Evolutionary conservation across 2,888 invertebrate species (phyloP), one percentile per base, ranked within the genome.

Genomic region (Drosophila siamana): DNA sequence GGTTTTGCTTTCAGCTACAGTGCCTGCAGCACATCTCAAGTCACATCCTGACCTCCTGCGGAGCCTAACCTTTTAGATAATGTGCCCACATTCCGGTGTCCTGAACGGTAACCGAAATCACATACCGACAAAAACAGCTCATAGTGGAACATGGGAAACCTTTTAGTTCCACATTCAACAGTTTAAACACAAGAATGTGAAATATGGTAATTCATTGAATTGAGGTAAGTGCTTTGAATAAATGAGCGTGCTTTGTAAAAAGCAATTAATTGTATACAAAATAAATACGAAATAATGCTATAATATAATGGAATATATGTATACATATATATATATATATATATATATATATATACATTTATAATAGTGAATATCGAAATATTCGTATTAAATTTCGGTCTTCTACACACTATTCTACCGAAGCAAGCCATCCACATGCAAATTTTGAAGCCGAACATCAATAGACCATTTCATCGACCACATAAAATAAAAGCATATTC

Each of bases 71-170:
- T 11, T 36, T 36, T 48, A 33, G 30, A 30, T 59, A 56, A 78
- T 63, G 44, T 63, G 63, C 70, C 69, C 63, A 69, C 69, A 62
- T 69, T 5, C 2, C 41, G 28, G n/a, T 41, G 8, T 33, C 48
- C 24, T 22, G 43, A 43, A 22, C 8, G 8, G 15, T 26, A 46
- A 43, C 38, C 19, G 56, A 59, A 67, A 61, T 26, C 70, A 76
- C 28, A 52, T 63, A 7, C 33, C 40, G 41, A 52, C 38, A 30
- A 19, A 15, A 9, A 11, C 50, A 30, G 7, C 15, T 8, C 6
- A 41, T 43, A 19, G 8, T 28, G 13, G 4, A 7, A 82, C 86
- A 86, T 40, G 84, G 62, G 46, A 82, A 82, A 83, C 86, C 84
- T 83, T 83, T 82, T 75, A 86, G 84, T 43, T 66, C 2, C 4